phyloP scores from a whole-genome alignment of 2,113 vertebrate species.

The Colius striatus region DNA sequence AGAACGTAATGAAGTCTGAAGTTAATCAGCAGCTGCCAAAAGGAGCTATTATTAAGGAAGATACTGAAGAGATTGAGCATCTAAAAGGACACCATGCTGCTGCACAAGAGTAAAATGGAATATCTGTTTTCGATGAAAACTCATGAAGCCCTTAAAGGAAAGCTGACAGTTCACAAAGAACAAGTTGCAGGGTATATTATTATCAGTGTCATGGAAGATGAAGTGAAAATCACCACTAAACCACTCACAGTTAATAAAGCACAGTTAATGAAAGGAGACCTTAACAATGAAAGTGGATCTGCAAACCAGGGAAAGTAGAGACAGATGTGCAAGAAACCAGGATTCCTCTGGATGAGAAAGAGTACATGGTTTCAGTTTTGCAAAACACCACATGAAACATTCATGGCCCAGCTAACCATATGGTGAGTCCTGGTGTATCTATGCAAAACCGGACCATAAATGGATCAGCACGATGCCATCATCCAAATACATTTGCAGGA shows the following conservation, averaged over 20 bases:
- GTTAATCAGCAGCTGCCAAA: slow-evolving; percentile 94
- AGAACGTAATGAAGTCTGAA: slow-evolving; percentile 89
- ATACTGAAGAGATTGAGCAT: slow-evolving; percentile 87
- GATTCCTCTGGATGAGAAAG: slow-evolving; percentile 79
- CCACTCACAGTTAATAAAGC: slow-evolving; percentile 82
- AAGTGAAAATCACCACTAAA: slow-evolving; percentile 83
- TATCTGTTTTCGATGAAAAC: slow-evolving; percentile 85
- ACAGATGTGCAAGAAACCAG: slow-evolving; percentile 78
- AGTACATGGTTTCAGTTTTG: slow-evolving; percentile 76
- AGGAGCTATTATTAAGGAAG: slow-evolving; percentile 89
- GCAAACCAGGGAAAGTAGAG: slow-evolving; percentile 75
- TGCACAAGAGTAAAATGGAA: slow-evolving; percentile 85
- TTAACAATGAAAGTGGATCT: slow-evolving; percentile 78
- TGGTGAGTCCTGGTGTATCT: slow-evolving; percentile 81
- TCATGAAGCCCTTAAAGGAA: slow-evolving; percentile 80
- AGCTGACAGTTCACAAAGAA: slow-evolving; percentile 81
- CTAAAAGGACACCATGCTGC: slow-evolving; percentile 85
- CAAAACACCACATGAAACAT: slow-evolving; percentile 75
- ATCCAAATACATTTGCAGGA: slow-evolving; percentile 77
- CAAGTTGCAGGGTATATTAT: slow-evolving; percentile 74
- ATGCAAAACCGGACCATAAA: slow-evolving; percentile 84
- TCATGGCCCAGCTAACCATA: slow-evolving; percentile 76
- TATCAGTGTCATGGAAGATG: slow-evolving; percentile 82
- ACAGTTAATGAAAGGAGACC: too few species aligned
- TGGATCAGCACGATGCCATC: slow-evolving; percentile 79